Evolutionary conservation across 2,888 invertebrate species (phyloP), one percentile per base, ranked within the genome.

Genomic region (Cosmia pyralina): DNA sequence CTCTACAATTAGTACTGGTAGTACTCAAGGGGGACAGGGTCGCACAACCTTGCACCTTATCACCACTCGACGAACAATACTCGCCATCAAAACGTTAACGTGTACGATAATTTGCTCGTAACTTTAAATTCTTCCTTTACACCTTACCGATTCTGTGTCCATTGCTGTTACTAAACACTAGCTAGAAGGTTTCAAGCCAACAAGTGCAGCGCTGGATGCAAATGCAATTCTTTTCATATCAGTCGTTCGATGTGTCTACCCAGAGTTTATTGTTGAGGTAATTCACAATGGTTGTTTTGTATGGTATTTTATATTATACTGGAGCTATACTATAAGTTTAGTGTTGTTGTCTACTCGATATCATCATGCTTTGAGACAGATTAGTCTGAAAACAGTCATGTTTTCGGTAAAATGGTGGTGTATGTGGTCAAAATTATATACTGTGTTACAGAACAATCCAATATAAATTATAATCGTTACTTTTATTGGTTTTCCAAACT

Each of bases 1-100:
- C 58, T 64, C 22, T 68, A 38, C 57, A 79, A 62, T 65, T 65
- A 72, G 76, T 80, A 72, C 55, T 71, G 70, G 50, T 50, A 22
- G 71, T 66, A 57, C 59, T 57, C 63, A 72, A 77, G 60, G 71
- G 60, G 75, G 77, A 78, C 77, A 72, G 76, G 77, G 76, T 75
- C 82, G 59, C 72, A 8, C 72, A 81, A 62, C 79, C 85, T 85
- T 83, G 77, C 59, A 19, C 65, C 69, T 86, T 86, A 85, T 87
- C 85, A 73, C 68, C 48, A 75, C 72, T 79, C 68, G 57, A 48
- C 58, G 28, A 55, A 71, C 69, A 82, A 79, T 74, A 55, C 44
- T 68, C 53, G 57, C 60, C 74, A 83, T 70, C 69, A 60, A 68
- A 69, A 73, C 67, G 55, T 73, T 55, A 19, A 62, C 46, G 41